Conservation (phyloP, 2,797 vertebrate species). For the Pangasius larnaudii region DNA sequence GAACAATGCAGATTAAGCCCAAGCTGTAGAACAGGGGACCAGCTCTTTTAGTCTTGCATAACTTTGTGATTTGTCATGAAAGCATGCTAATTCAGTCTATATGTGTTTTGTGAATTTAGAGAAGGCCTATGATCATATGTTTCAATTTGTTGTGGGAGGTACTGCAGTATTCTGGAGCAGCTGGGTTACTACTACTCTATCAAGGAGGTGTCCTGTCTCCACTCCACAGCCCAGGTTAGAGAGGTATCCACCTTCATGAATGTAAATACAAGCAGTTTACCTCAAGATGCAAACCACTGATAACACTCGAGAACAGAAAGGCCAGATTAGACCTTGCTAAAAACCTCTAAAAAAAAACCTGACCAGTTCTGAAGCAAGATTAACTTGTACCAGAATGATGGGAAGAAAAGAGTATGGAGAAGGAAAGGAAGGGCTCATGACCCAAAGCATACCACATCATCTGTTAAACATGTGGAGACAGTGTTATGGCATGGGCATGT, state of each 20-base stretch:
- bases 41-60: background rate
- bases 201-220: background rate
- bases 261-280: too few relatives aligned
- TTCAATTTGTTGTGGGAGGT: background rate
- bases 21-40: background rate
- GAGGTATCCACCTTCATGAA: background rate
- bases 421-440: too few relatives aligned
- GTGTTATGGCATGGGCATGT: too few relatives aligned
- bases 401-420: too few relatives aligned
- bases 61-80: background rate
- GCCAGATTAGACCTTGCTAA: too few relatives aligned
- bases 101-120: background rate
- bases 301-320: too few relatives aligned
- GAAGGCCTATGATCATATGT: background rate
- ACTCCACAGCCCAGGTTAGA: background rate
- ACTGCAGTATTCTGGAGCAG: background rate
- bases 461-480: too few relatives aligned
- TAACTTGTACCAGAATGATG: too few relatives aligned
- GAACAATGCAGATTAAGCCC: background rate
- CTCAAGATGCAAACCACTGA: too few relatives aligned
- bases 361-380: too few relatives aligned
- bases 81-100: background rate
- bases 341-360: too few relatives aligned
- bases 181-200: background rate
- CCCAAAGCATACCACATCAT: too few relatives aligned